Base-by-base conservation (phyloP, 2,113 vertebrate genomes). In the Halcyon malimbica region DNA sequence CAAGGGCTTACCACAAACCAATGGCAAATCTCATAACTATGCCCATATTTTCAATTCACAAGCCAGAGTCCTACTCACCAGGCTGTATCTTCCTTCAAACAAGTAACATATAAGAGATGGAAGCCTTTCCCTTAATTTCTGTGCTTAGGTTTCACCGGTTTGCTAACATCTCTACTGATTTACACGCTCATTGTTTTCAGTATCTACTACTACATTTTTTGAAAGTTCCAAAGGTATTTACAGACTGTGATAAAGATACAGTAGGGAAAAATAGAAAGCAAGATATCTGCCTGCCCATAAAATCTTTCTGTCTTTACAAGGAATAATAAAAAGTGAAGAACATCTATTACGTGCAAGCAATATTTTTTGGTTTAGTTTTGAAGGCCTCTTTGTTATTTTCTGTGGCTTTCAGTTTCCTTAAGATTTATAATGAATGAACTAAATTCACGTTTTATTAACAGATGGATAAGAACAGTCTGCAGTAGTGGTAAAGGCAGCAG, bases 281-380 rank as follows among this genome's bases (percentile, higher is more conserved):
- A 53, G 33, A 68, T 60, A 70, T 87, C 46, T 11, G 8, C 28
- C 89, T 90, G 24, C 67, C 28, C 24, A 8, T 79, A 39, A 81
- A 76, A 90, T 6, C 13, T 46, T 77, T 33, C 18, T 62, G 33
- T 62, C 37, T 76, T 76, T 41, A 59, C 13, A 37, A 70, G 70
- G 37, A 87, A 37, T 44, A 83, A 48, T 33, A 4, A 64, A 65
- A 87, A 87, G 16, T 31, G 21, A 93, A 76, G 50, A 83, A 63
- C 12, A 57, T 0, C 0, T 60, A 39, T n/a, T 68, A 60, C 33
- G 28, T 13, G 3, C 0, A 5, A 89, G 57, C 7, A 48, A 1
- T 37, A 26, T 26, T 39, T 87, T 93, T 81, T 42, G 28, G 0
- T 87, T 78, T 74, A 21, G 31, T 87, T 94, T 88, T 68, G 33